These are phyloP conservation scores for Parasteatoda tepidariorum DNA, from an alignment of 1,140 invertebrate genomes.

Conservation along the genomic window DNA sequence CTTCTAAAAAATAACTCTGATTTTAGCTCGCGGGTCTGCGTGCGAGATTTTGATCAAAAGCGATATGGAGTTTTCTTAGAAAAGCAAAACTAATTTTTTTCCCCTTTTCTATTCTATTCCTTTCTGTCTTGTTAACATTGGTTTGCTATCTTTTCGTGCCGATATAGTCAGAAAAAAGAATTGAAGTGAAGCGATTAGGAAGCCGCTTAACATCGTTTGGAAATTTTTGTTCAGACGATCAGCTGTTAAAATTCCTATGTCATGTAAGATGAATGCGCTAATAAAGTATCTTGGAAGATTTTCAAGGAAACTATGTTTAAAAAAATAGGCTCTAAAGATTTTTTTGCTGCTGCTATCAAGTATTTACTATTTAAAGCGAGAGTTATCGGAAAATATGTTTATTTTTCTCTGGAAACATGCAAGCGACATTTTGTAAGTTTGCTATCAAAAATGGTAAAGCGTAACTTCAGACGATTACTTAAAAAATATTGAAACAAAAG, in stretches of 20 bases:
- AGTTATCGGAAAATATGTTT: no score
- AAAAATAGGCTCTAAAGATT: no score
- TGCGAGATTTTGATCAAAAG: not conserved
- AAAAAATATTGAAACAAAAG: no score
- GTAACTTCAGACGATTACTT: no score
- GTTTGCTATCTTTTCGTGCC: not conserved
- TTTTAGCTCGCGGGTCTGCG: not conserved
- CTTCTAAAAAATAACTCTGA: not conserved
- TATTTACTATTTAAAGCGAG: no score
- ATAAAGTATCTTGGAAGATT: no score
- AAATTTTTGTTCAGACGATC: not conserved
- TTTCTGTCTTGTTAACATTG: not conserved
- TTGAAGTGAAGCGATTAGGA: not conserved
- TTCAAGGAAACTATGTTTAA: no score
- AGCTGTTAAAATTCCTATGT: not conserved
- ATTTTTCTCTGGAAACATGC: no score
- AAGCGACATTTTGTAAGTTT: no score
- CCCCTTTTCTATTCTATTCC: not conserved
- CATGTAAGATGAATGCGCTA: not conserved
- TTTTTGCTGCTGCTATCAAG: no score
- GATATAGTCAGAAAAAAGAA: not conserved
- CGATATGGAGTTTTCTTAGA: not conserved
- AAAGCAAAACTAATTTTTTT: not conserved
- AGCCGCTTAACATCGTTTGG: not conserved
- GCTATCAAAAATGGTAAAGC: no score